Base-by-base conservation (phyloP, 2,888 invertebrate genomes). In the Agrotis ipsilon region DNA sequence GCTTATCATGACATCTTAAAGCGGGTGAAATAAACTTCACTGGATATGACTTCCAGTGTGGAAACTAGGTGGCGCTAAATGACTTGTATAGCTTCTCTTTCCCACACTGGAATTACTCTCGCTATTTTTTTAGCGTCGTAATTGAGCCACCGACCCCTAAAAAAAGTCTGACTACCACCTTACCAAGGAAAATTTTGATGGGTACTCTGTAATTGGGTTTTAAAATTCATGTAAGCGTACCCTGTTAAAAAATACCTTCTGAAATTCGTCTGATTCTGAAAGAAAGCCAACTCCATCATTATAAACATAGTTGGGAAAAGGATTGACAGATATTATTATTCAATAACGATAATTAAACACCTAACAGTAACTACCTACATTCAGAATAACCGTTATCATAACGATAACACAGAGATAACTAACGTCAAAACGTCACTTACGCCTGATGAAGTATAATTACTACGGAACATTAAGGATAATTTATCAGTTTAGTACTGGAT, bases 401-500 rank as follows among this genome's bases (percentile, higher is more conserved):
- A 60, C 45, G 27, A 13, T 27, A 51, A 46, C 69, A 19, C 16
- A n/a, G 11, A 39, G 52, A 79, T n/a, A 61, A 80, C 75, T 43
- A 59, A 75, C 49, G 61, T 62, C 61, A 62, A 55, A 75, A 62
- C 24, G 58, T 76, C 62, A 66, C 51, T 68, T 78, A 55, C 18
- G 21, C 13, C 32, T 46, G 58, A 80, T 61, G 24, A 62, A 80
- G 54, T 64, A 49, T 80, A 80, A 80, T 80, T 59, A 69, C 49
- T 62, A 19, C 11, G 3, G 19, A 27, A n/a, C 57, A 80, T 74
- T 61, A 75, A 43, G 58, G 54, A 81, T 63, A 60, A 78, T 78
- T 78, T 79, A 78, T 81, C 61, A 81, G 66, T 81, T 79, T 81
- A 39, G 39, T 68, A n/a, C 55, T 58, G 55, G 55, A 63, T 66